Base-by-base conservation (phyloP, 2,888 invertebrate species). In the Epinotia ramella region DNA sequence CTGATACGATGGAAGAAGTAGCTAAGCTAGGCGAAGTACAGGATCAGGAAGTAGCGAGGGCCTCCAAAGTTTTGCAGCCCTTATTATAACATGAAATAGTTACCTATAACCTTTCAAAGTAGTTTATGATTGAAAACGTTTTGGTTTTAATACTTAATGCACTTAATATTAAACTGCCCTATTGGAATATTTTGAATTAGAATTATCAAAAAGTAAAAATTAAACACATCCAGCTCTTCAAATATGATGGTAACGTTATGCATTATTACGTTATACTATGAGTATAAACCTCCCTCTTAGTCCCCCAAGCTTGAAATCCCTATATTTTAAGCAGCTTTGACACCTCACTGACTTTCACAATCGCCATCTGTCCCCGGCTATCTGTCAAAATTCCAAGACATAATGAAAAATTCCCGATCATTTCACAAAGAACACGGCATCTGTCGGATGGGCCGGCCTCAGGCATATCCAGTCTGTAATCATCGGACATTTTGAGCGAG, bases 401-500 rank as follows among this genome's bases (percentile, higher is more conserved):
- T 81, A 86, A 85, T 67, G 84, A 85, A 81, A 81, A 80, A 78
- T 78, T 82, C 82, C 83, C 84, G 82, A 82, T 82, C 81, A 82
- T 80, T 83, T 83, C 87, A 91, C 89, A 88, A 88, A 89, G 88
- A 88, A 53, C 53, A 85, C 84, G 87, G 89, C 91, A 93, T 92
- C 91, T 91, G 92, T 87, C 85, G 86, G 81, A 53, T 53, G 53
- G 53, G 53, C 83, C 83, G 84, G 91, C 91, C 90, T 80, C 84
- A 80, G 89, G 89, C 89, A 77, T 79, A 81, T 79, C 81, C 84
- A 81, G 84, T 85, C 88, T 92, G 89, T 91, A 93, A 94, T 94
- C 93, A 93, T 85, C 87, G 84, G 87, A 87, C 91, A 89, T 94
- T 93, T 90, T 89, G 91, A 89, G 88, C 85, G 83, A 88, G 85